These are phyloP conservation scores for Morinoia aosen DNA, from an alignment of 2,888 invertebrate species.

Conservation along the genomic window DNA sequence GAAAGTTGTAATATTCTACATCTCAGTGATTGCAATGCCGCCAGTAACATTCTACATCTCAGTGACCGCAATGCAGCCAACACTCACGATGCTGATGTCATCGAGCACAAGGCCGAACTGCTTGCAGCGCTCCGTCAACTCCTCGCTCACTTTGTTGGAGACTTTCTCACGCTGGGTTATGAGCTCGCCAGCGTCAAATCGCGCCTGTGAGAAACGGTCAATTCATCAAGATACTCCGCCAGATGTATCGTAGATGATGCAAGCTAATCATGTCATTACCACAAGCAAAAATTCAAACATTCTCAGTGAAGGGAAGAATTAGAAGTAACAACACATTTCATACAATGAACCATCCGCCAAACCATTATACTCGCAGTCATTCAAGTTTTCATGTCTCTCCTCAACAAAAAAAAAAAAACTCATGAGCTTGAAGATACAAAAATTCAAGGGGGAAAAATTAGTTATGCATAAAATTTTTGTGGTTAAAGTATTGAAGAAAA, in stretches of 20 bases:
- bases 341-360: no score
- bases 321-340: not conserved
- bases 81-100: slow-evolving; percentile 87
- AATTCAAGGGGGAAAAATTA: no score
- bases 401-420: no score
- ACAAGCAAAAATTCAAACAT: not conserved
- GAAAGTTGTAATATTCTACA: no score
- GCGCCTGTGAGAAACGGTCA: slow-evolving; percentile 77
- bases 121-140: slow-evolving; percentile 89
- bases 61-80: not conserved
- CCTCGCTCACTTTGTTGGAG: slow-evolving; percentile 91
- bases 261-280: no score
- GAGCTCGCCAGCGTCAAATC: slow-evolving; percentile 98
- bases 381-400: no score
- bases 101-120: slow-evolving; percentile 98
- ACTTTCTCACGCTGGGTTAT: slow-evolving; percentile 97
- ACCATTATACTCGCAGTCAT: no score
- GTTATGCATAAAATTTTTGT: no score
- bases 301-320: not conserved
- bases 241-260: not conserved
- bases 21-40: no score
- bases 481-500: no score
- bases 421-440: no score
- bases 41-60: not conserved
- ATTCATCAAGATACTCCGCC: not conserved